Conservation (phyloP, 2,797 vertebrate genomes). For the Scleropages formosus region DNA sequence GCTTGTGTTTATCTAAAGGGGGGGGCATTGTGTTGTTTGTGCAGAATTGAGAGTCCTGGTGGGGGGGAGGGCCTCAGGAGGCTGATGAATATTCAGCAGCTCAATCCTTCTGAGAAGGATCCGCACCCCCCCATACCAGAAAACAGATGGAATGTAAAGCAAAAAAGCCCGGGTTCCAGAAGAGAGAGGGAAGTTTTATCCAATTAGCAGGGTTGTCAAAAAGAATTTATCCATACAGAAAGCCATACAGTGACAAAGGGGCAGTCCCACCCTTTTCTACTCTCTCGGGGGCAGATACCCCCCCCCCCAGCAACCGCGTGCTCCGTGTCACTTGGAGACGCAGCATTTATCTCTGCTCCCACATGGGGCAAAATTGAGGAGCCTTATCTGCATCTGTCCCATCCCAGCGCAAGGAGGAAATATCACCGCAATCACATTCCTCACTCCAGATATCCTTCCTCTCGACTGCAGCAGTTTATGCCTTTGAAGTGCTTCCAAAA, state of each 20-base stretch:
- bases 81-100: slow-evolving; percentile 91
- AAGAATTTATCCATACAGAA: slow-evolving; percentile 87
- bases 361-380: neutral
- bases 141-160: slow-evolving; percentile 83
- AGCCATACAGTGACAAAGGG: slow-evolving; percentile 63
- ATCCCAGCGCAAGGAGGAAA: neutral
- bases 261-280: neutral
- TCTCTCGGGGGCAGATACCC: slow-evolving; percentile 5
- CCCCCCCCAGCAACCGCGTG: no score
- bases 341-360: slow-evolving; percentile 25
- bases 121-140: slow-evolving; percentile 60
- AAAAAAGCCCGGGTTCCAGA: slow-evolving; percentile 73
- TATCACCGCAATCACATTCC: neutral
- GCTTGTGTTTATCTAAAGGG: slow-evolving; percentile 98
- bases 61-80: slow-evolving; percentile 46
- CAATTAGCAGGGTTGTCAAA: slow-evolving; percentile 99
- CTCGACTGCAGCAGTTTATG: neutral
- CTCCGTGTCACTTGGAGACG: slow-evolving; percentile 45
- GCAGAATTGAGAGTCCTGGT: slow-evolving; percentile 61
- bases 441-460: neutral
- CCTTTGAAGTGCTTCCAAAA: slow-evolving; percentile 27
- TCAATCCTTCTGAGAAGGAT: slow-evolving; percentile 61
- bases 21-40: slow-evolving; percentile 68
- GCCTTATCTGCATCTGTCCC: slow-evolving; percentile 12
- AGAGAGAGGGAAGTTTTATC: slow-evolving; percentile 81